phyloP scores from a whole-genome alignment of 2,113 vertebrate species.

The Hippoglossus stenolepis region DNA sequence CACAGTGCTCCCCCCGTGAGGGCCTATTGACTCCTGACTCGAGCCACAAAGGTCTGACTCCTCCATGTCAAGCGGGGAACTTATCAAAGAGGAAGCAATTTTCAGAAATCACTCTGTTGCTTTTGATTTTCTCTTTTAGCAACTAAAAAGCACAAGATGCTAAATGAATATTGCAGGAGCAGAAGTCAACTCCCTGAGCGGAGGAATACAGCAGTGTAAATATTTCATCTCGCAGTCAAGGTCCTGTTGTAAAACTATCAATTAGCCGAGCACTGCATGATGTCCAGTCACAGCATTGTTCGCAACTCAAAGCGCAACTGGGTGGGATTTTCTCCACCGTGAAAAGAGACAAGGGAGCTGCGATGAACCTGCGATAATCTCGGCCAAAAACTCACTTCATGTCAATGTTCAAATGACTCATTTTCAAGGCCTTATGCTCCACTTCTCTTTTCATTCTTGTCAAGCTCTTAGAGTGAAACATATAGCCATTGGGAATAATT shows the following conservation, averaged over 20 bases:
- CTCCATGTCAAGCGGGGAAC: background rate
- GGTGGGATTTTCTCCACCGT: background rate
- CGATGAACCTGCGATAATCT: conserved; percentile 17
- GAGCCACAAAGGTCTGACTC: conserved; percentile 16
- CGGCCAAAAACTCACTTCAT: conserved; percentile 3
- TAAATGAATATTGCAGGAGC: conserved; percentile 66
- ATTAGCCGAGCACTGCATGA: conserved; percentile 46
- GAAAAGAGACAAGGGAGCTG: conserved; percentile 41
- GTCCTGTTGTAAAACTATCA: conserved; percentile 63
- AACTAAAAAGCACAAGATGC: conserved; percentile 55
- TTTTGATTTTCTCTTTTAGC: conserved; percentile 58
- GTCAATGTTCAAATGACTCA: conserved; percentile 40
- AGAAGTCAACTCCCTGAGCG: conserved; percentile 65
- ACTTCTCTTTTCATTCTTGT: background rate
- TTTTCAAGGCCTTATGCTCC: conserved; percentile 4
- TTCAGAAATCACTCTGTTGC: conserved; percentile 43
- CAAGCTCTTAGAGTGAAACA: background rate
- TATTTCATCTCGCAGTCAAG: conserved; percentile 74
- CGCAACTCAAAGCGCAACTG: background rate
- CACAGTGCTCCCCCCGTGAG: conserved; percentile 8
- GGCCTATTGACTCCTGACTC: conserved; percentile 48
- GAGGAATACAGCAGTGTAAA: conserved; percentile 65
- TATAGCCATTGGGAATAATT: background rate
- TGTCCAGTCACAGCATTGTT: conserved; percentile 10
- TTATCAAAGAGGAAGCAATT: conserved; percentile 41